A percentile compares a stretch with the other conserved stretches of the same genome.
phyloP scores from a whole-genome alignment of 2,113 vertebrate species.

The Siniperca knerii region DNA sequence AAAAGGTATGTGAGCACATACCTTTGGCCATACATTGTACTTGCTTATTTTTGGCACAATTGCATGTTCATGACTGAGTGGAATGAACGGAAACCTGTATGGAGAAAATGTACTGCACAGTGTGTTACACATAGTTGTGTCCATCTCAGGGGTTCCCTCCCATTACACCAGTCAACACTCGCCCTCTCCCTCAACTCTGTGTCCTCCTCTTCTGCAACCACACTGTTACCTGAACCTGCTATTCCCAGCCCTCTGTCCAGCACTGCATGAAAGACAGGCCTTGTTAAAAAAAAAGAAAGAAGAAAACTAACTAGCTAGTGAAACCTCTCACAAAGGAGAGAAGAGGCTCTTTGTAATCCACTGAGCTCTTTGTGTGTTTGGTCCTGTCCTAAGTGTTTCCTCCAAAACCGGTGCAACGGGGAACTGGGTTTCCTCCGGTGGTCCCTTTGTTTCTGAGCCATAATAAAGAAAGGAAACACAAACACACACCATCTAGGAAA shows the following conservation, averaged over 20 bases:
- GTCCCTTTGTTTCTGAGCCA: constrained; percentile 63
- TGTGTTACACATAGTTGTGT: neutral
- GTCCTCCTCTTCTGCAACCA: constrained; percentile 27
- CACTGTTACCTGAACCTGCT: constrained; percentile 69
- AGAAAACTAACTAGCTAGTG: constrained; percentile 50
- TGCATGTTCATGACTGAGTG: neutral
- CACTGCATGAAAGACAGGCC: constrained; percentile 60
- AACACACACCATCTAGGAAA: constrained; percentile 49
- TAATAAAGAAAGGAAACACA: constrained; percentile 69
- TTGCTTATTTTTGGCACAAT: constrained; percentile 29
- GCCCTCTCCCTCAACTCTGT: constrained; percentile 23
- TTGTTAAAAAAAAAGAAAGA: constrained; percentile 54
- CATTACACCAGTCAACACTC: constrained; percentile 54
- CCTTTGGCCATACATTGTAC: neutral
- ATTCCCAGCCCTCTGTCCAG: constrained; percentile 59
- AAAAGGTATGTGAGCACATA: neutral
- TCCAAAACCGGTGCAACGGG: constrained; percentile 42
- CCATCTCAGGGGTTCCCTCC: constrained; percentile 36
- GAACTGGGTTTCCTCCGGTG: constrained; percentile 59
- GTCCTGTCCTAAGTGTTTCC: constrained; percentile 66
- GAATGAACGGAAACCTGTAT: neutral
- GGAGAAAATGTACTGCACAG: neutral
- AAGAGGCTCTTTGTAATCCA: constrained; percentile 71
- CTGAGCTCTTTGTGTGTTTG: constrained; percentile 54
- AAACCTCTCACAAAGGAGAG: constrained; percentile 68